phyloP scores from a whole-genome alignment of 92 coral and sea anemone species.

The Siderastrea radians region DNA sequence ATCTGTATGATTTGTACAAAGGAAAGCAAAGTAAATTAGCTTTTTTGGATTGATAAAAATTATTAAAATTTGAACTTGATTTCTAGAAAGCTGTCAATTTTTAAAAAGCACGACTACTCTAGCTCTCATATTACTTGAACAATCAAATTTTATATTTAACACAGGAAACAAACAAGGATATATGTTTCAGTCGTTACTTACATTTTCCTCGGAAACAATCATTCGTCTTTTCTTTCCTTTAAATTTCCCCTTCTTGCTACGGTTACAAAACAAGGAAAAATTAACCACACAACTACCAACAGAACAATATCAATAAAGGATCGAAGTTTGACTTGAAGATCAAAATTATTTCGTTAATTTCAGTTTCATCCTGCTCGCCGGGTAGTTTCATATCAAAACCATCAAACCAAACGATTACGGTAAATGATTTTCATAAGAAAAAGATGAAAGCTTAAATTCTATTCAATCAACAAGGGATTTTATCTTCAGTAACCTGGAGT shows the following conservation, averaged over 20 bases:
- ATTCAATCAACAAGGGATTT: neutral
- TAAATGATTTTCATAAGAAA: conserved; percentile 14
- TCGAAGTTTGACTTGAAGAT: too few species aligned
- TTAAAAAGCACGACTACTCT: neutral
- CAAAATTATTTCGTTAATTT: neutral
- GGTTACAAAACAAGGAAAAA: neutral
- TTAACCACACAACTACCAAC: too few species aligned
- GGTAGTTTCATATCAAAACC: neutral
- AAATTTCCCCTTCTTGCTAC: conserved; percentile 40
- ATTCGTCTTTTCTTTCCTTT: conserved; percentile 52
- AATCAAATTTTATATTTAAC: too few species aligned
- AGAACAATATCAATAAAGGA: too few species aligned
- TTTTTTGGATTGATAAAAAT: neutral
- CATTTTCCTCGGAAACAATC: conserved; percentile 30
- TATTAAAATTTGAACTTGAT: neutral
- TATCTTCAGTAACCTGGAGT: neutral
- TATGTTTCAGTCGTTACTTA: neutral
- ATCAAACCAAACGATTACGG: conserved; percentile 5
- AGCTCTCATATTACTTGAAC: too few species aligned
- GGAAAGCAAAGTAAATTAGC: neutral
- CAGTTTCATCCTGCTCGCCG: neutral
- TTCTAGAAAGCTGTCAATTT: neutral
- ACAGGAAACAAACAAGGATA: too few species aligned
- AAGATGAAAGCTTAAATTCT: neutral
- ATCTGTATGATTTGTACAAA: neutral